These are phyloP conservation scores for Tachysurus vachellii DNA, from an alignment of 2,113 vertebrate genomes.

Conservation along the genomic window DNA sequence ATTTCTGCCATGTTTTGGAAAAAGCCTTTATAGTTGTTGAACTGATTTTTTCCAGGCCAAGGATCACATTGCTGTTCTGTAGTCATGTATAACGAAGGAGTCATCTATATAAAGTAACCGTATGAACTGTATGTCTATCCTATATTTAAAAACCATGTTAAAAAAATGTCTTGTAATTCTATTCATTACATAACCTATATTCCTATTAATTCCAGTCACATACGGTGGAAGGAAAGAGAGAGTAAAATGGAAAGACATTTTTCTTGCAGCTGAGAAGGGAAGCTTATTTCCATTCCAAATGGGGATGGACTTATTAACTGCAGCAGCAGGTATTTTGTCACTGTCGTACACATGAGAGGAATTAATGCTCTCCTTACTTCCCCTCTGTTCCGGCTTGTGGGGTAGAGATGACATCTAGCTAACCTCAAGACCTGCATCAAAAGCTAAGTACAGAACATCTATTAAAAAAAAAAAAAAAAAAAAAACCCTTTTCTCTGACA, in stretches of 20 bases:
- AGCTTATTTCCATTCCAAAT: slow-evolving; percentile 76
- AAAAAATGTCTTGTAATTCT: slow-evolving; percentile 50
- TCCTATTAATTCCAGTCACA: slow-evolving; percentile 56
- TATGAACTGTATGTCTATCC: not conserved
- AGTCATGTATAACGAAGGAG: not conserved
- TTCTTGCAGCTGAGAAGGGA: slow-evolving; percentile 59
- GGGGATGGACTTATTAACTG: slow-evolving; percentile 74
- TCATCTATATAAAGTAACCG: not conserved
- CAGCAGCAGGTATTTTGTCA: slow-evolving; percentile 77
- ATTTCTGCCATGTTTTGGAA: not conserved
- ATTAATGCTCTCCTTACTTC: slow-evolving; percentile 81
- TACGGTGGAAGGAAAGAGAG: not conserved
- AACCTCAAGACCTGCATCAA: slow-evolving; percentile 84
- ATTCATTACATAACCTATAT: slow-evolving; percentile 68
- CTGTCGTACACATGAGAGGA: slow-evolving; percentile 74
- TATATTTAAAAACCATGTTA: slow-evolving; percentile 27
- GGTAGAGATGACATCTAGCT: slow-evolving; percentile 84
- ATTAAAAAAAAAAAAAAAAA: slow-evolving; percentile 46
- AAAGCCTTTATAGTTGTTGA: not conserved
- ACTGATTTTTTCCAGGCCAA: not conserved
- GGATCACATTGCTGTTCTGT: not conserved
- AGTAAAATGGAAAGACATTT: slow-evolving; percentile 62
- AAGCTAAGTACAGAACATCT: slow-evolving; percentile 72
- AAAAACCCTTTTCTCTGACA: slow-evolving; percentile 57
- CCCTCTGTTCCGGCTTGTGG: slow-evolving; percentile 68